These are phyloP conservation scores for Vesta saturnalis DNA, from an alignment of 2,888 invertebrate genomes.

Conservation along the genomic window DNA sequence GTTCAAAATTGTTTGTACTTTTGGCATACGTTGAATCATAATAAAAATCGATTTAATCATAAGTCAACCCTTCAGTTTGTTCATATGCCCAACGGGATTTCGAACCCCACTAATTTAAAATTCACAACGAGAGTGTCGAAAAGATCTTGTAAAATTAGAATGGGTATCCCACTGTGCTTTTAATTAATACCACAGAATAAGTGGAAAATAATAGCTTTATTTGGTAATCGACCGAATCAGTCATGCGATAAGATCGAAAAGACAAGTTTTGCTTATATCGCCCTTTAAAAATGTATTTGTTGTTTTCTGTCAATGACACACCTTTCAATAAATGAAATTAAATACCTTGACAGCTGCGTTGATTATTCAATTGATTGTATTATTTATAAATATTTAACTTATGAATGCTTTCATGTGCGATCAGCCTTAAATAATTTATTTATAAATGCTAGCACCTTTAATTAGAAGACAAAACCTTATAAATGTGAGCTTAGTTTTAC, in stretches of 20 bases:
- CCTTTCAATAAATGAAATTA: slow-evolving; percentile 38
- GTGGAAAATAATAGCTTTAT: slow-evolving; percentile 41
- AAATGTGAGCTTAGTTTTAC: slow-evolving; percentile 40
- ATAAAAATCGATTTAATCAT: not conserved
- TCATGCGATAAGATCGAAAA: slow-evolving; percentile 43
- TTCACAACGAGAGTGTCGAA: slow-evolving; percentile 28
- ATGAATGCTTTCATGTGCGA: slow-evolving; percentile 23
- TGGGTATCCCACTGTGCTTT: slow-evolving; percentile 28
- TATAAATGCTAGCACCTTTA: slow-evolving; percentile 39
- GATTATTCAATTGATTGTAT: slow-evolving; percentile 33
- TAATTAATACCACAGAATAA: slow-evolving; percentile 34
- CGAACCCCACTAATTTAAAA: slow-evolving; percentile 19
- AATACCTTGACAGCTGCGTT: slow-evolving; percentile 36
- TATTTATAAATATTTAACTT: slow-evolving; percentile 33
- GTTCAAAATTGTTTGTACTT: not conserved
- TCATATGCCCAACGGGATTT: slow-evolving; percentile 15
- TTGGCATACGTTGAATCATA: not conserved
- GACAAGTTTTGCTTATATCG: slow-evolving; percentile 44
- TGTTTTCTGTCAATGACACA: slow-evolving; percentile 41
- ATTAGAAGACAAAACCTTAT: slow-evolving; percentile 33
- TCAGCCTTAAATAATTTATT: slow-evolving; percentile 32
- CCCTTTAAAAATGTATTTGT: slow-evolving; percentile 39
- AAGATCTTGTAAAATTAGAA: slow-evolving; percentile 27
- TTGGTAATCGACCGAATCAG: slow-evolving; percentile 33
- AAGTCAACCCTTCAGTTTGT: slow-evolving; percentile 1